phyloP scores from a whole-genome alignment of 2,113 vertebrate species.

The human (Homo sapiens) region DNA sequence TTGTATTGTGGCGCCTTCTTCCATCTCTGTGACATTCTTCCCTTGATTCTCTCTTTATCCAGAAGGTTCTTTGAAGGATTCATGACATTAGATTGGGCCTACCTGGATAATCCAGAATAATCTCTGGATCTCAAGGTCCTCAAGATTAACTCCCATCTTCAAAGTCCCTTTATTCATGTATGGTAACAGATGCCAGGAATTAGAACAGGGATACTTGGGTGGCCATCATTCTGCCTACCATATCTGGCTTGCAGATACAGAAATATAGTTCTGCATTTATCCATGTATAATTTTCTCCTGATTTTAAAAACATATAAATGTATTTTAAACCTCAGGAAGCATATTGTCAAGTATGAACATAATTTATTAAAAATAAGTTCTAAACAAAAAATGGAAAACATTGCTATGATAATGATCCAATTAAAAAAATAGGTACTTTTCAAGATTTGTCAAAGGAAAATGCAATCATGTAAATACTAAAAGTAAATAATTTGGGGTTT shows the following conservation, averaged over 20 bases:
- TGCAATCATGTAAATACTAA: not conserved
- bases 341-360: not conserved
- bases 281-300: not conserved
- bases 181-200: not conserved
- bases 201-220: not conserved
- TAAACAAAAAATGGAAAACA: not conserved
- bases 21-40: not conserved
- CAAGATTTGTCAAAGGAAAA: slow-evolving; percentile 9
- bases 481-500: not conserved
- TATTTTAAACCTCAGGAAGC: slow-evolving; percentile 1
- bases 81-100: not conserved
- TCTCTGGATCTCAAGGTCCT: not conserved
- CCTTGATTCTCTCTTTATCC: not conserved
- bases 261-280: not conserved
- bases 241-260: not conserved
- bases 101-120: not conserved
- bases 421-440: slow-evolving; percentile 4
- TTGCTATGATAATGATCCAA: not conserved
- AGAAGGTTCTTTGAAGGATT: not conserved
- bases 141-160: not conserved
- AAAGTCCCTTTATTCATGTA: not conserved
- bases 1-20: not conserved
- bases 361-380: not conserved
- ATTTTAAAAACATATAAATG: not conserved
- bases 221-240: not conserved